Conservation (phyloP, 2,113 vertebrate genomes). For the Empidonax traillii region DNA sequence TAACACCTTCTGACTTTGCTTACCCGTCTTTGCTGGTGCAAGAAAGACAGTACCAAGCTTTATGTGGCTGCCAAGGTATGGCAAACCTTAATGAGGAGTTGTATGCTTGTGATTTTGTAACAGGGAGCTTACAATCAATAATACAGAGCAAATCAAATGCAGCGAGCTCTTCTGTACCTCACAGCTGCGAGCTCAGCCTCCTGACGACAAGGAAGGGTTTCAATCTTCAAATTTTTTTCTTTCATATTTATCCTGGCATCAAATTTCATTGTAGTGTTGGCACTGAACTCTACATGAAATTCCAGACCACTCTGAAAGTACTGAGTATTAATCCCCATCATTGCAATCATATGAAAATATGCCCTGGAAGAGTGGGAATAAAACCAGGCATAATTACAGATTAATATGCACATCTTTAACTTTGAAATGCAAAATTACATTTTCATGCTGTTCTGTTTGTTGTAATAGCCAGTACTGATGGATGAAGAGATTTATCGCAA, state of each 20-base stretch:
- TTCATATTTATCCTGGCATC: conserved; percentile 70
- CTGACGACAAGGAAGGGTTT: conserved; percentile 66
- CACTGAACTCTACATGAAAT: conserved; percentile 65
- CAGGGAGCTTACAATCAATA: not conserved
- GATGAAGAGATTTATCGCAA: not conserved
- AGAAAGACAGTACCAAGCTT: not conserved
- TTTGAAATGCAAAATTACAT: not conserved
- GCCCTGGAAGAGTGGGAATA: conserved; percentile 61
- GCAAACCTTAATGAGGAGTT: not conserved
- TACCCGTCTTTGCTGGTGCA: not conserved
- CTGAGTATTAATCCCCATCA: conserved; percentile 82
- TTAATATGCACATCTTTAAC: not conserved
- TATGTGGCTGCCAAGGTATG: not conserved
- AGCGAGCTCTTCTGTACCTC: conserved; percentile 65
- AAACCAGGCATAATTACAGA: not conserved
- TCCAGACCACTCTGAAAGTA: conserved; percentile 77
- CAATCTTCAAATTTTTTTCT: conserved; percentile 76
- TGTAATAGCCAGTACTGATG: not conserved
- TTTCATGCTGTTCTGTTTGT: not conserved
- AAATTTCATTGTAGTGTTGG: conserved; percentile 69
- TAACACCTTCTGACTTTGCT: not conserved
- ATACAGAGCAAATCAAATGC: not conserved
- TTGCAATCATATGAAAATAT: conserved; percentile 70
- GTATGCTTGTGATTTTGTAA: not conserved
- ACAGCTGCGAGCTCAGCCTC: conserved; percentile 67